Base-by-base conservation (phyloP, 1,140 invertebrate species). In the Diorhabda sublineata region DNA sequence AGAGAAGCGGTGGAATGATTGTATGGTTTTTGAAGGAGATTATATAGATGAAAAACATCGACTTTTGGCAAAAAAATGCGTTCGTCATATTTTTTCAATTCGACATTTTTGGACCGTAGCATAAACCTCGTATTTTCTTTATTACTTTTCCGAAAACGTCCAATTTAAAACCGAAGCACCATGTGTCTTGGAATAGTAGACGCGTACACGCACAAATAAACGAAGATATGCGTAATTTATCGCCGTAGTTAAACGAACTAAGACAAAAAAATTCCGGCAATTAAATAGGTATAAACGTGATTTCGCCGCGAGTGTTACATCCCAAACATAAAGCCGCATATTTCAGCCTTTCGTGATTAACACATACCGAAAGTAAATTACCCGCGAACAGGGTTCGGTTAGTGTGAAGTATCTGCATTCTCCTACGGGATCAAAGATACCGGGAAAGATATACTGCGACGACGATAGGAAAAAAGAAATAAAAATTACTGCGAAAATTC, bases 371-470 rank as follows among this genome's bases (percentile, higher is more conserved):
- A 58, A 71, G 69, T 73, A 70, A 73, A 73, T 73, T 73, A 73
- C 69, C 69, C 72, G 72, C 72, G 72, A 73, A 73, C 69, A 71
- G 67, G 61, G 66, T 67, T 68, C 66, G 69, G 61, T 60, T 67
- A 65, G 66, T 71, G 72, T 73, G 69, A 73, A 73, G 72, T 73
- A 71, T 73, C 67, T 73, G 72, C 72, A 73, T 73, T 71, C 72
- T 64, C 69, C 58, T 52, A 4, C 43, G 57, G 69, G 72, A 73
- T 73, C 72, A 73, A 73, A 73, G 72, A 52, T 52, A 42, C 61
- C 65, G 69, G 64, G 43, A 59, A 68, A 73, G 72, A 73, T 69
- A 57, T 73, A 73, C 58, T 67, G 47, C 72, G 47, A 58, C 65
- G 64, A 71, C 72, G 56, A 67, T 66, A 44, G 9, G 64, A 68